Conservation (phyloP, 2,888 invertebrate species). For the Drosophila borborema region DNA sequence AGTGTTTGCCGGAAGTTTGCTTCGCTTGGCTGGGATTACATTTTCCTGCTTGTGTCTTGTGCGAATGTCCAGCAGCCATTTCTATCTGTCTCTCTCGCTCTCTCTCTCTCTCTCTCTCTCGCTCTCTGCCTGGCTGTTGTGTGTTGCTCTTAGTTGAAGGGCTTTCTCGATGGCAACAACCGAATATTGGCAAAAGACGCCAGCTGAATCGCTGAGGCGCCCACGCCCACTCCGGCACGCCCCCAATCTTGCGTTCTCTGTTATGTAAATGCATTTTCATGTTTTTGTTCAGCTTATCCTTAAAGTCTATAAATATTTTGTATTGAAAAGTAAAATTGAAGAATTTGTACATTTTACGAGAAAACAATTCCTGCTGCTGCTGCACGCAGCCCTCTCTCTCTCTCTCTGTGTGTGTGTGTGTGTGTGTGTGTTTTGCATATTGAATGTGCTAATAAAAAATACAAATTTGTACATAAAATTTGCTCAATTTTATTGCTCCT, state of each 20-base stretch:
- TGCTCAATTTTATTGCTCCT: constrained; percentile 67
- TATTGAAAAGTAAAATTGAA: constrained; percentile 72
- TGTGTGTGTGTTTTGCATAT: constrained; percentile 56
- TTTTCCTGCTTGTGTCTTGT: constrained; percentile 72
- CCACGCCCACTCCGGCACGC: neutral
- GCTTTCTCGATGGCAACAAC: constrained; percentile 19
- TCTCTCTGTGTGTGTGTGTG: no score
- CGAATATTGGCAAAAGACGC: constrained; percentile 46
- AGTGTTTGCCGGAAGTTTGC: constrained; percentile 78
- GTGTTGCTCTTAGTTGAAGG: neutral
- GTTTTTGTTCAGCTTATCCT: constrained; percentile 73
- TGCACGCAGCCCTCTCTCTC: neutral
- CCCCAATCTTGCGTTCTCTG: constrained; percentile 28
- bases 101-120: neutral
- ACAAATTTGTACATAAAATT: constrained; percentile 76
- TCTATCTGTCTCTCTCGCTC: neutral
- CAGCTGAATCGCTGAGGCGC: constrained; percentile 29
- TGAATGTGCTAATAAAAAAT: constrained; percentile 75
- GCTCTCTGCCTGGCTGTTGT: neutral
- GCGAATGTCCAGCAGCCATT: constrained; percentile 31
- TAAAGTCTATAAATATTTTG: constrained; percentile 77
- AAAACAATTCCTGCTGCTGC: constrained; percentile 61
- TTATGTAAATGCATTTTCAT: constrained; percentile 79
- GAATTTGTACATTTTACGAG: constrained; percentile 62
- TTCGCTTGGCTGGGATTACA: constrained; percentile 80